Evolutionary conservation across 2,113 vertebrate genomes (phyloP).

Genomic region (Garra rufa): DNA sequence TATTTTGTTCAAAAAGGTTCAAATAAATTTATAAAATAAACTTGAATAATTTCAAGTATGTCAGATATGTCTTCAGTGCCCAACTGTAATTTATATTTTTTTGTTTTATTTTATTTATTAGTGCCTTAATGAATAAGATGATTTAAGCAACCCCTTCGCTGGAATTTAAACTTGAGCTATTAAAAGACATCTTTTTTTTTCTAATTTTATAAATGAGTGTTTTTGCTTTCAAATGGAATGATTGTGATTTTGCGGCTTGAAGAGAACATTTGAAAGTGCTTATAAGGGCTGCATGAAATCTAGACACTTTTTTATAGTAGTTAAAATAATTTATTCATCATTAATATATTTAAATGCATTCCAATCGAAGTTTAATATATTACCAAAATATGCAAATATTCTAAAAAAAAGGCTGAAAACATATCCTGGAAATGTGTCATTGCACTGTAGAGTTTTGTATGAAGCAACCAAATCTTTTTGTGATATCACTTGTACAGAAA

Average conservation of each 20-base stretch:
- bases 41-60: too few species aligned
- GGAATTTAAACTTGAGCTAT: neutral
- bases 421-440: neutral
- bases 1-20: neutral
- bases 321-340: slow-evolving; percentile 43
- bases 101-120: neutral
- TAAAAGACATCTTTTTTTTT: neutral
- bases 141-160: neutral
- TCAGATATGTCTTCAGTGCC: neutral
- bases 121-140: neutral
- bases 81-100: neutral
- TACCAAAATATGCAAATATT: slow-evolving; percentile 37
- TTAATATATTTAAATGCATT: slow-evolving; percentile 25
- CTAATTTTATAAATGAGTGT: neutral
- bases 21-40: neutral
- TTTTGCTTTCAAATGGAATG: neutral
- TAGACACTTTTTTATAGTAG: neutral
- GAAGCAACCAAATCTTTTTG: slow-evolving; percentile 13
- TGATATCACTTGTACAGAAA: neutral
- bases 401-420: neutral
- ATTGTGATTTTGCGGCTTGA: neutral
- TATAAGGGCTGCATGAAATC: neutral
- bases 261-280: neutral
- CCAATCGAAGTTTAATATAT: slow-evolving; percentile 65
- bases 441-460: neutral